phyloP scores from a whole-genome alignment of 2,113 vertebrate genomes.

The Phrynosoma blainvillii region DNA sequence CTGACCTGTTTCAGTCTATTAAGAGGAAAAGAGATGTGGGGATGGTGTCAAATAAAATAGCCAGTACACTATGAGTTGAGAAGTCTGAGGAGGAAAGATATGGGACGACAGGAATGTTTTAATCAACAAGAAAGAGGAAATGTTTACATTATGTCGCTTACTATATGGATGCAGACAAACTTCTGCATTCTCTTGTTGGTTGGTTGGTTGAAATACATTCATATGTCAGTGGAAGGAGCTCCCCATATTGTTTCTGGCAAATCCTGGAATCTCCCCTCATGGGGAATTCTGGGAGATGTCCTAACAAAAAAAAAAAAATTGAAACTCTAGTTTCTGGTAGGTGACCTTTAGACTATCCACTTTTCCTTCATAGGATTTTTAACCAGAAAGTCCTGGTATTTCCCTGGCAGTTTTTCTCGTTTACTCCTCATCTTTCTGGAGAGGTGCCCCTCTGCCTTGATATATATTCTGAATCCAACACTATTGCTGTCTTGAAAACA shows the following conservation, averaged over 20 bases:
- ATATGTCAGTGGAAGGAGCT: not conserved
- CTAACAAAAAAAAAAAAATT: too few relatives aligned
- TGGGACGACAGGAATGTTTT: not conserved
- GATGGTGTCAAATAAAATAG: fast-evolving
- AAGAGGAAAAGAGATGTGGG: not conserved
- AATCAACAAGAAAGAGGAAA: not conserved
- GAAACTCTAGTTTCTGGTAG: not conserved
- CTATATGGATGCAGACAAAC: not conserved
- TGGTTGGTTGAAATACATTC: not conserved
- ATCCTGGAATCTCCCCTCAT: too few relatives aligned
- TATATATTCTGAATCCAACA: slow-evolving; percentile 48
- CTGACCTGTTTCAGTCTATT: slow-evolving; percentile 20
- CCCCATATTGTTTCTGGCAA: not conserved
- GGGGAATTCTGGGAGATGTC: too few relatives aligned
- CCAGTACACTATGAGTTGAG: slow-evolving; percentile 17
- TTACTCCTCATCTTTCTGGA: slow-evolving; percentile 26
- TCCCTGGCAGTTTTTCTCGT: slow-evolving; percentile 4
- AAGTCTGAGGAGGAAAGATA: not conserved
- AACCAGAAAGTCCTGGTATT: not conserved
- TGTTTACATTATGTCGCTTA: not conserved
- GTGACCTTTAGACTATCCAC: not conserved
- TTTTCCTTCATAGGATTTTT: not conserved
- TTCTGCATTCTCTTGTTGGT: not conserved
- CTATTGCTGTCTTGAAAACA: slow-evolving; percentile 46
- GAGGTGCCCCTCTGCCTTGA: slow-evolving; percentile 34